phyloP scores from a whole-genome alignment of 2,797 vertebrate species.

The Melanotaenia pygmaea region DNA sequence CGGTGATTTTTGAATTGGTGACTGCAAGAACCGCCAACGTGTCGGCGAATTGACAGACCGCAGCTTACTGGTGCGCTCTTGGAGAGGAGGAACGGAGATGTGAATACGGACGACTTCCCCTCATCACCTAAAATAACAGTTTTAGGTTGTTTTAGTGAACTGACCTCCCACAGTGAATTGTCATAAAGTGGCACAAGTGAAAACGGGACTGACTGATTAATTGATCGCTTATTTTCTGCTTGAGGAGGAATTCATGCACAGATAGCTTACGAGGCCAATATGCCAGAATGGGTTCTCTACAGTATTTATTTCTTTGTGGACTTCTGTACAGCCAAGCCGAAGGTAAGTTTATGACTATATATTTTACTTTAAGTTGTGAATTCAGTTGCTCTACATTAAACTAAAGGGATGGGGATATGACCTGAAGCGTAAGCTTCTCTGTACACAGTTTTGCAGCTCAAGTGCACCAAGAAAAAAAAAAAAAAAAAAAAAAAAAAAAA shows the following conservation, averaged over 20 bases:
- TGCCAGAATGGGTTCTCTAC: constrained; percentile 84
- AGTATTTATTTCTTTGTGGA: constrained; percentile 81
- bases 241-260: constrained; percentile 74
- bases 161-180: constrained; percentile 29
- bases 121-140: constrained; percentile 26
- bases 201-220: constrained; percentile 42
- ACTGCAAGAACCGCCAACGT: constrained; percentile 69
- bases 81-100: constrained; percentile 64
- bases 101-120: constrained; percentile 32
- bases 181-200: constrained; percentile 47
- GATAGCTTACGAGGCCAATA: constrained; percentile 75
- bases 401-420: constrained; percentile 16
- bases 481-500: constrained; percentile 12
- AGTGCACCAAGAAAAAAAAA: constrained; percentile 22
- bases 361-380: neutral
- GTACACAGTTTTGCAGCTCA: constrained; percentile 29
- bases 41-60: constrained; percentile 56
- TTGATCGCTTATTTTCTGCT: constrained; percentile 37
- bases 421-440: constrained; percentile 13
- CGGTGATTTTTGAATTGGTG: constrained; percentile 71
- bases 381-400: neutral
- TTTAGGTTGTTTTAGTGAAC: constrained; percentile 30
- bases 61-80: constrained; percentile 64
- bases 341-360: constrained; percentile 67
- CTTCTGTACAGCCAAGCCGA: constrained; percentile 72